phyloP scores from a whole-genome alignment of 2,113 vertebrate genomes.

The Campylomormyrus numenius region DNA sequence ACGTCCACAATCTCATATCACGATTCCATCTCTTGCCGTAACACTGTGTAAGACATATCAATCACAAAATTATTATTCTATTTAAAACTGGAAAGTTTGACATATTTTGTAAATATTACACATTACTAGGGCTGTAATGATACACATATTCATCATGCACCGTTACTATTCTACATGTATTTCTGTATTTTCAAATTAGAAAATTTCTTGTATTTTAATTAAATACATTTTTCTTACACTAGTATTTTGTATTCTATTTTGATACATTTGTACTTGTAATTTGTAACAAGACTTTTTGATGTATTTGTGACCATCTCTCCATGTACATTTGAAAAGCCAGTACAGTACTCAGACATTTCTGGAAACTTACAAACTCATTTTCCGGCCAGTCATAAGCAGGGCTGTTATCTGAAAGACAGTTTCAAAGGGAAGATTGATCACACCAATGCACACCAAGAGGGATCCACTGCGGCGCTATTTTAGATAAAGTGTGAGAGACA shows the following conservation, averaged over 20 bases:
- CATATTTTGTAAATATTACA: no score
- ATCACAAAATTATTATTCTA: no score
- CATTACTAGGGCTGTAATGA: no score
- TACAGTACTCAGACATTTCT: background rate
- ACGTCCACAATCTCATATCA: no score
- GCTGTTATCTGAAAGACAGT: conserved; percentile 41
- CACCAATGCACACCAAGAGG: background rate
- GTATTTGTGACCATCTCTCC: background rate
- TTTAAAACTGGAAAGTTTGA: no score
- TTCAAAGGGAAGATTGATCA: background rate
- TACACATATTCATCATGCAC: no score
- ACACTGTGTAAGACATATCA: no score
- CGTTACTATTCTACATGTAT: background rate
- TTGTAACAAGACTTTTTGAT: background rate
- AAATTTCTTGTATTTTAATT: background rate
- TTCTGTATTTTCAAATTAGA: background rate
- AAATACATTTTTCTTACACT: background rate
- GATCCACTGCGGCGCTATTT: background rate
- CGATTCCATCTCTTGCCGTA: no score
- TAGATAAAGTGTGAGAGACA: background rate
- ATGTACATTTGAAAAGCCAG: background rate
- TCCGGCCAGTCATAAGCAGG: conserved; percentile 47
- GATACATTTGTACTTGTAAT: background rate
- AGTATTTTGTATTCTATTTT: background rate
- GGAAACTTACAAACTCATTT: conserved; percentile 58